These are phyloP conservation scores for Pyrgus malvae DNA, from an alignment of 2,888 invertebrate genomes.

Conservation along the genomic window DNA sequence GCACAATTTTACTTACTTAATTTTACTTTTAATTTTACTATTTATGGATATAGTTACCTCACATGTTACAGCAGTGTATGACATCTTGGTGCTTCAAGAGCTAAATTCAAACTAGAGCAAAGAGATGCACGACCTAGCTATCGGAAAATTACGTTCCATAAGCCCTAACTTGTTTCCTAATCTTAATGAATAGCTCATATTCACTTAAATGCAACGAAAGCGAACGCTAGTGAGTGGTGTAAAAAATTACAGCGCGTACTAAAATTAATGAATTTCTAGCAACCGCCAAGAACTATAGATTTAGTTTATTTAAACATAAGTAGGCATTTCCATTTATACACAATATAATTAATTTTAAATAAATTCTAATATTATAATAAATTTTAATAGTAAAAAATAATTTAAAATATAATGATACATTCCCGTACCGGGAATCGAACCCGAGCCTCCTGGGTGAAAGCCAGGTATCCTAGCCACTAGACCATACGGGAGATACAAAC, in stretches of 20 bases:
- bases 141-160: constrained; percentile 28
- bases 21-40: neutral
- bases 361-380: no score
- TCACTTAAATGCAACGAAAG: constrained; percentile 20
- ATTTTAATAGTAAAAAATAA: no score
- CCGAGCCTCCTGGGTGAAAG: constrained; percentile 88
- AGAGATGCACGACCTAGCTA: constrained; percentile 19
- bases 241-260: neutral
- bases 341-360: no score
- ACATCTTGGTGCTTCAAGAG: constrained; percentile 9
- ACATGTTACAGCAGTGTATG: neutral
- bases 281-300: no score
- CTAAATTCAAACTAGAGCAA: constrained; percentile 19
- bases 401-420: no score
- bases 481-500: constrained; percentile 84
- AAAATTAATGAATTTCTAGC: no score
- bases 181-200: constrained; percentile 27
- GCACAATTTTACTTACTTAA: no score
- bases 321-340: no score
- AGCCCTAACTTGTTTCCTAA: constrained; percentile 15
- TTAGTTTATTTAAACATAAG: no score
- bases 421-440: constrained; percentile 88
- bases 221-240: constrained; percentile 6
- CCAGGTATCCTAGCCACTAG: constrained; percentile 87
- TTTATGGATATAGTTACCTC: neutral